Conservation (phyloP, 1,140 invertebrate species). For the Brachionus plicatilis region DNA sequence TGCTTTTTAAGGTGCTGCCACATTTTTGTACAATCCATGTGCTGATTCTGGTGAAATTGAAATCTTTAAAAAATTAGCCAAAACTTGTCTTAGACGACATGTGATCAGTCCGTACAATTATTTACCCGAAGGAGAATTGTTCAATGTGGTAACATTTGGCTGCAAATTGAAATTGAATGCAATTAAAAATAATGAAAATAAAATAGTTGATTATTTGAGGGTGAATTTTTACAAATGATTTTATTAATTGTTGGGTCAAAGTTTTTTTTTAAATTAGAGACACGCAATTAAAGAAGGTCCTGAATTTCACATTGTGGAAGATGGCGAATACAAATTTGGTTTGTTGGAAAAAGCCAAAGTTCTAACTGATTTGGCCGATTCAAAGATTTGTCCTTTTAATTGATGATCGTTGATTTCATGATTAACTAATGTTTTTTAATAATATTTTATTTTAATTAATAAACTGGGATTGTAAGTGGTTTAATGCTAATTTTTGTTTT, state of each 20-base stretch:
- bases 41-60: constrained; percentile 65
- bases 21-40: constrained; percentile 82
- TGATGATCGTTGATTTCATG: background rate
- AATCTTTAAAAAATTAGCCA: constrained; percentile 63
- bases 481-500: too few relatives aligned
- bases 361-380: constrained; percentile 2
- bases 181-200: background rate
- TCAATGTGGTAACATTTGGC: constrained; percentile 32
- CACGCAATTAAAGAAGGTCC: constrained; percentile 38
- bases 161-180: constrained; percentile 1
- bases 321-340: constrained; percentile 30
- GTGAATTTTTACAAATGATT: background rate
- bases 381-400: constrained; percentile 24
- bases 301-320: constrained; percentile 24
- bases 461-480: too few relatives aligned
- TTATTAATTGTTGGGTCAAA: background rate
- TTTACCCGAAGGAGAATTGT: constrained; percentile 52
- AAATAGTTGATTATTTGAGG: constrained; percentile 22
- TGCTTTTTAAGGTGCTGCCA: constrained; percentile 62
- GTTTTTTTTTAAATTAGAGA: background rate
- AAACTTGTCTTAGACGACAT: constrained; percentile 69
- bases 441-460: too few relatives aligned
- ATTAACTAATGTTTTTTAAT: background rate
- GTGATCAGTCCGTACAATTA: constrained; percentile 70
- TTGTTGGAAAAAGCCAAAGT: constrained; percentile 22